phyloP scores from a whole-genome alignment of 2,797 vertebrate genomes.

The Eupleurogrammus muticus region DNA sequence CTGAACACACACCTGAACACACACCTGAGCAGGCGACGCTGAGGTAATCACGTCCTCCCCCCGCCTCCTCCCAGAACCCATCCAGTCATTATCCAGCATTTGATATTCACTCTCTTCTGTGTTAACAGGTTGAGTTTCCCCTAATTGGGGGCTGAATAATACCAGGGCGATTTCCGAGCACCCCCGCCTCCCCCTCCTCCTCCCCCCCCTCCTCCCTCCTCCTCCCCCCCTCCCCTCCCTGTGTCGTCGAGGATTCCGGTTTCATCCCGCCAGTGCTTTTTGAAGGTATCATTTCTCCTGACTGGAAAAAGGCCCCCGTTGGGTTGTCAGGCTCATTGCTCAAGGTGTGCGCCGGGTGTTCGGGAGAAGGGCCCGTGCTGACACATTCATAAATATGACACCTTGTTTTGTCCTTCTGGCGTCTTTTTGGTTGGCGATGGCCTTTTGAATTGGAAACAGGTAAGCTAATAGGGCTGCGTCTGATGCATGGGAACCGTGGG shows the following conservation, averaged over 20 bases:
- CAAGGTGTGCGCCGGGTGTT: slow-evolving; percentile 77
- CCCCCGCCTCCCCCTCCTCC: slow-evolving; percentile 13
- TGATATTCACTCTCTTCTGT: slow-evolving; percentile 70
- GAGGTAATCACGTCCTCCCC: slow-evolving; percentile 66
- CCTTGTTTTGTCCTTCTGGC: slow-evolving; percentile 89
- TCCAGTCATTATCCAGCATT: slow-evolving; percentile 75
- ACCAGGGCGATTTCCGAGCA: slow-evolving; percentile 70
- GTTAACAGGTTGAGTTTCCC: slow-evolving; percentile 81
- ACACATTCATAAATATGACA: slow-evolving; percentile 90
- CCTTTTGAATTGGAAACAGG: slow-evolving; percentile 89
- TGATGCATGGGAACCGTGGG: slow-evolving; percentile 86
- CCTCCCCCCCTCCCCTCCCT: not conserved
- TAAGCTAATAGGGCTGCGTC: slow-evolving; percentile 88
- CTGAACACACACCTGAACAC: slow-evolving; percentile 62
- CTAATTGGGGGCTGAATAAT: slow-evolving; percentile 81
- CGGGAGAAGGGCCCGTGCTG: slow-evolving; percentile 80
- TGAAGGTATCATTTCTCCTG: slow-evolving; percentile 82
- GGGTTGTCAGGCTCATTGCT: slow-evolving; percentile 85
- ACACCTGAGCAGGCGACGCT: slow-evolving; percentile 54
- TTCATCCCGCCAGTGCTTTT: slow-evolving; percentile 77
- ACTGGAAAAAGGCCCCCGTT: slow-evolving; percentile 80
- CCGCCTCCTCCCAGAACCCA: slow-evolving; percentile 63
- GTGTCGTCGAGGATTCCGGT: slow-evolving; percentile 70
- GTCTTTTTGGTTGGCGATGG: slow-evolving; percentile 84
- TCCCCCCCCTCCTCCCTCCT: slow-evolving; percentile 15